Base-by-base conservation (phyloP, 2,797 vertebrate species). In the Microhierax caerulescens region DNA sequence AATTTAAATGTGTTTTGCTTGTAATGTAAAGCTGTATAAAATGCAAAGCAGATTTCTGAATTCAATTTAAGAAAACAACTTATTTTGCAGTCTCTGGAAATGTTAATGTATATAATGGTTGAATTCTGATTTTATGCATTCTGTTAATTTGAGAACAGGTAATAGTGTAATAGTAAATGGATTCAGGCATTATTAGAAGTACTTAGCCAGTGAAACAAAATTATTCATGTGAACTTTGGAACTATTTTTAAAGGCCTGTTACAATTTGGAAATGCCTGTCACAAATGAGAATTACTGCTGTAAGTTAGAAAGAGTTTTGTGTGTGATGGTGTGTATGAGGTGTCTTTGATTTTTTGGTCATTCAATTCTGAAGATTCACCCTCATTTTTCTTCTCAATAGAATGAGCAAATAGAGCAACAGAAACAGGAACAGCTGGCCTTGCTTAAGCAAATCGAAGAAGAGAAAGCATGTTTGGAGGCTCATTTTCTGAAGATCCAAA, bases 371-470 rank as follows among this genome's bases (percentile, higher is more conserved):
- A 51, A 80, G 30, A 56, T 63, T 74, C 5, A 65, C 11, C 7
- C 5, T 92, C n/a, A 36, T 91, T 68, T 95, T 96, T 92, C 65
- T 92, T 39, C 67, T 92, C 45, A 76, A 45, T 94, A 99, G 99
- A 98, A 98, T n/a, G 97, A 98, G 65, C 98, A 98, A 94, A 98
- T 99, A 32, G 98, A 99, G 95, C 91, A 86, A 51, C 98, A 99
- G 97, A 99, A 99, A 80, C 97, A 97, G 97, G 98, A 99, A 93
- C 99, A 99, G 97, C 60, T 99, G 69, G 85, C 94, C 63, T 97
- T 99, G 90, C 98, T 99, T 51, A 98, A 98, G 95, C 98, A 98
- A 91, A 97, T 99, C 79, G 99, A 99, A 87, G 98, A 98, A 88
- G 98, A 99, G 94, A 99, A 98, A 84, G 92, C 85, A 65, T 80